Conservation (phyloP, 1,140 invertebrate species). For the Drosophila ercepeae region DNA sequence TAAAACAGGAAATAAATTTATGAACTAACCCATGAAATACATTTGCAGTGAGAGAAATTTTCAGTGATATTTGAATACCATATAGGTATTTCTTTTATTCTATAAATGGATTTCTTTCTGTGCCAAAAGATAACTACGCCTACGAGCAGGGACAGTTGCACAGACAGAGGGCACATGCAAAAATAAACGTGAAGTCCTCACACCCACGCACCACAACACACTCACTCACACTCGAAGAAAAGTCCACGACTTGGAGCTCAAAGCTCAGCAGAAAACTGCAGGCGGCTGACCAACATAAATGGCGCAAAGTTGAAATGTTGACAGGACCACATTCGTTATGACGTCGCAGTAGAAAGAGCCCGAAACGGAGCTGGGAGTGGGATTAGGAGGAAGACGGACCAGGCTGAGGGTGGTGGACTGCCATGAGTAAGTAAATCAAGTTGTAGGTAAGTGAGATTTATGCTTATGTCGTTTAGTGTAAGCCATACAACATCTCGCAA, state of each 20-base stretch:
- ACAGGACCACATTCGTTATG: constrained; percentile 80
- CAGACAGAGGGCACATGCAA: constrained; percentile 60
- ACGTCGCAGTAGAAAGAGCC: constrained; percentile 50
- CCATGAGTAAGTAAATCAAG: constrained; percentile 74
- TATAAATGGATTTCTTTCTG: not conserved
- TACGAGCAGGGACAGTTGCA: constrained; percentile 51
- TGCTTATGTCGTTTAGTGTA: constrained; percentile 79
- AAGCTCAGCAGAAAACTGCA: constrained; percentile 51
- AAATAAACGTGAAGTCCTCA: constrained; percentile 54
- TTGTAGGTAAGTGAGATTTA: constrained; percentile 82
- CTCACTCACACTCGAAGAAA: constrained; percentile 13
- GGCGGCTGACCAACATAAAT: constrained; percentile 80
- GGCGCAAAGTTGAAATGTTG: constrained; percentile 82
- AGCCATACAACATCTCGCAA: constrained; percentile 64
- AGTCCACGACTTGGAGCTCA: constrained; percentile 38
- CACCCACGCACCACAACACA: constrained; percentile 59
- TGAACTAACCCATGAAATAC: constrained; percentile 55
- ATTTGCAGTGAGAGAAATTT: constrained; percentile 18
- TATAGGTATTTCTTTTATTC: not conserved
- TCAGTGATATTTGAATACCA: too few species aligned
- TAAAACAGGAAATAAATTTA: constrained; percentile 77
- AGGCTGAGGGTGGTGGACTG: not conserved
- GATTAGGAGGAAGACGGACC: constrained; percentile 1
- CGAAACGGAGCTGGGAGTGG: not conserved
- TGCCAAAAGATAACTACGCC: constrained; percentile 44